Percentiles rank a stretch among this genome's conserved stretches.
phyloP scores from a whole-genome alignment of 2,113 vertebrate species.

The Bos javanicus region DNA sequence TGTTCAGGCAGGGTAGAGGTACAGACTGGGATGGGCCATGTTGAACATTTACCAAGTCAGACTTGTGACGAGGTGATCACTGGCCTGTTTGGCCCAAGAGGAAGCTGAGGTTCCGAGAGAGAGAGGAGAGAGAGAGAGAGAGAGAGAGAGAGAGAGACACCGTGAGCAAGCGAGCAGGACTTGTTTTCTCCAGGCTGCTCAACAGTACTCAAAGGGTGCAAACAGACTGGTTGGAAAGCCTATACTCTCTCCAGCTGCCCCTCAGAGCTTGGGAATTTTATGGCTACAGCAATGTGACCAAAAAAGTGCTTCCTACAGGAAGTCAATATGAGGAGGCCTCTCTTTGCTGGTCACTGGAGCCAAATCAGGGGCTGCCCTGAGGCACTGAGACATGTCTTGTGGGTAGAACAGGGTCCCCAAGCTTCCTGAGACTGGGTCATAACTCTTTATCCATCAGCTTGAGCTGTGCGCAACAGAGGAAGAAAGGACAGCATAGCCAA shows the following conservation, averaged over 20 bases:
- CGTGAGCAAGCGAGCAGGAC: background rate
- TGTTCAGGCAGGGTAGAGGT: background rate
- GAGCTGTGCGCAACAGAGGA: background rate
- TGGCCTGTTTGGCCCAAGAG: background rate
- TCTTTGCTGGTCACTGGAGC: background rate
- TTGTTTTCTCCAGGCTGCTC: background rate
- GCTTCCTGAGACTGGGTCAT: background rate
- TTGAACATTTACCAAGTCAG: background rate
- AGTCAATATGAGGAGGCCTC: background rate
- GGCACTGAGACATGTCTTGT: background rate
- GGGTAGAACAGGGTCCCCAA: background rate
- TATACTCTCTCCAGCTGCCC: background rate
- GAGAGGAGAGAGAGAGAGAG: background rate
- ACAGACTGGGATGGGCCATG: background rate
- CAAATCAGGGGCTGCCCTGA: background rate
- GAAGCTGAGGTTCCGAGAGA: background rate
- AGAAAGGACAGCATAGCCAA: background rate
- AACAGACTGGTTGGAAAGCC: background rate
- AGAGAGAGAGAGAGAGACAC: background rate
- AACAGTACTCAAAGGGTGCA: background rate
- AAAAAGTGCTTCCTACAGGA: background rate
- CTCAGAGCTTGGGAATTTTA: background rate
- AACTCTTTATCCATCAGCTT: background rate
- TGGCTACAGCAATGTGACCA: background rate
- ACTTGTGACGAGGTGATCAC: background rate